Evolutionary conservation across 2,113 vertebrate species (phyloP), one percentile per base, ranked within the genome.

Genomic region (Bagarius yarrelli): DNA sequence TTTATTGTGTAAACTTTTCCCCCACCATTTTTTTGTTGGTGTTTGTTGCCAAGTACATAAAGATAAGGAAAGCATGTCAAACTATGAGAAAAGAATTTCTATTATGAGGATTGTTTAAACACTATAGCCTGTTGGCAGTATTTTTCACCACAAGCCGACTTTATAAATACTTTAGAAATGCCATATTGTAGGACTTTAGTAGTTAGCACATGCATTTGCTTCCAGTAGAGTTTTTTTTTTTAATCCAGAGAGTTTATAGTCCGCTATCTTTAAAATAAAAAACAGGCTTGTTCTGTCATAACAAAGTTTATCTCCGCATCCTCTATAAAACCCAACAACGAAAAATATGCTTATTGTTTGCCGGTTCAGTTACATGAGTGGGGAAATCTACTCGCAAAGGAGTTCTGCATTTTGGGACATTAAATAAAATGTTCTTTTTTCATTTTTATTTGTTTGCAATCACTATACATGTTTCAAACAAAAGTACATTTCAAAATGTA

Each of bases 51-150:
- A 74, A 66, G 19, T 63, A 84, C 84, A 36, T 1, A 23, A 44
- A 69, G 30, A 82, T 88, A 63, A 82, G 86, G 85, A 80, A 90
- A 88, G 85, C 89, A 88, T 88, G 88, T 84, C 80, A 82, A 87
- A 87, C 84, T 86, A 78, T 71, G 74, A 87, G 83, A 84, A 86
- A 83, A 80, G 76, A 81, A 53, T 74, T 83, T 89, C 86, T 84
- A 82, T 86, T 88, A 32, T 66, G 40, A 52, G 25, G 74, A 67
- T 71, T 71, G 72, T 71, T 36, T 23, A 53, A 82, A 86, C 60
- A 80, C 71, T 83, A 40, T 40, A 78, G 78, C 80, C 77, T 86
- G 79, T 78, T 73, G 56, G 57, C 80, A 82, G 77, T 76, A 73
- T 79, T 82, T 83, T 71, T 76, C 52, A 32, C 64, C 77, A 47